Base-by-base conservation (phyloP, 2,113 vertebrate species). In the Amblyopsis rosae region DNA sequence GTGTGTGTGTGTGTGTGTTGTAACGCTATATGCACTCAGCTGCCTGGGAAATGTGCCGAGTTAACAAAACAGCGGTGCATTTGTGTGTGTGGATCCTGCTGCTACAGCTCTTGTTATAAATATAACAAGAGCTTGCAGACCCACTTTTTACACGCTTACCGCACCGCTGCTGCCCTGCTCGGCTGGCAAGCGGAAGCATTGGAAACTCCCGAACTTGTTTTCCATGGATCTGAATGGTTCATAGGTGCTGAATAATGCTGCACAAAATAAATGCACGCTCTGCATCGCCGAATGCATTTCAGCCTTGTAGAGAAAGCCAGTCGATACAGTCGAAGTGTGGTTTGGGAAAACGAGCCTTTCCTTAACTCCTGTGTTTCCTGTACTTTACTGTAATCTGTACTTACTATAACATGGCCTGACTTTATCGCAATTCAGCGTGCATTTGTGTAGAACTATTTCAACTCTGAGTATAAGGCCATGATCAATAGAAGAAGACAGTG, bases 11-110 rank as follows among this genome's bases (percentile, higher is more conserved):
- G 41, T 58, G 45, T 59, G 61, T 69, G 72, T 60, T 58, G 67
- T 65, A 65, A 73, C 80, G 77, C 60, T 78, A 41, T 41, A 80
- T 88, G 86, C 87, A 87, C 79, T 88, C 84, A 69, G 86, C 86
- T 80, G 85, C 81, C 85, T 76, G 79, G 80, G 79, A 88, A 91
- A 88, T 88, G 84, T 91, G 89, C 87, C 73, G 81, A 89, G 75
- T 88, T 86, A 87, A 85, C 89, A 91, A 89, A 87, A 87, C 75
- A 72, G 81, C 58, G 65, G 55, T 62, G 66, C 19, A 32, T 61
- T 48, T 32, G 9, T 58, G 56, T 58, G 56, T 33, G 12, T 12
- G 85, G 86, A 90, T 89, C 86, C 86, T 88, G 83, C 87, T 69
- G 78, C 78, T 87, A 81, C 76, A 82, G 46, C 65, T 85, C 73